Evolutionary conservation across 2,888 invertebrate species (phyloP).

Genomic region (Torymus auratus): DNA sequence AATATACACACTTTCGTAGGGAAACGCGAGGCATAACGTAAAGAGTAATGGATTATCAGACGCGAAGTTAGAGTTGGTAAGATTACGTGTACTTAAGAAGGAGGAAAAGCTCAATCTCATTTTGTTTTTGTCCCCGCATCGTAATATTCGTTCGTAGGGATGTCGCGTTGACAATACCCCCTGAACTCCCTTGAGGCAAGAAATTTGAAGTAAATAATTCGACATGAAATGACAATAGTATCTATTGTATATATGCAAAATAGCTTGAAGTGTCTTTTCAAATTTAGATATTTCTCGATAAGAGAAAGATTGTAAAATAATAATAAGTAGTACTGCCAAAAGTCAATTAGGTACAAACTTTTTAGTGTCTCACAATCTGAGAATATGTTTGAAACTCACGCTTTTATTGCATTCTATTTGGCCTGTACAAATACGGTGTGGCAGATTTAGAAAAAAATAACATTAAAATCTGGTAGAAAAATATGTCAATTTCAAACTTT

Average conservation of each 20-base stretch:
- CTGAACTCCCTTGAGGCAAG: conserved; percentile 45
- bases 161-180: conserved; percentile 61
- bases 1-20: conserved; percentile 34
- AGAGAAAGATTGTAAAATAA: conserved; percentile 57
- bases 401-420: no score
- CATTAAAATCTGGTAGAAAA: no score
- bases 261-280: conserved; percentile 10
- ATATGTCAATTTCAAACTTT: no score
- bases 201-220: conserved; percentile 4
- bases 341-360: conserved; percentile 40
- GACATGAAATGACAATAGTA: conserved; percentile 13
- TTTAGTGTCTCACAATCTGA: no score
- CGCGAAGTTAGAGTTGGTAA: conserved; percentile 37
- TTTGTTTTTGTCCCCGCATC: conserved; percentile 25
- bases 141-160: conserved; percentile 62
- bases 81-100: conserved; percentile 58
- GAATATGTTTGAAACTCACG: no score
- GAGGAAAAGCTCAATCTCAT: conserved; percentile 31
- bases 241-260: conserved; percentile 17
- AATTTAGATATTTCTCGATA: not conserved
- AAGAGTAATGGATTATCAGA: conserved; percentile 5
- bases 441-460: no score
- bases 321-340: conserved; percentile 48
- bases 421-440: no score
- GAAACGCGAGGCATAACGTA: conserved; percentile 17